Base-by-base conservation (phyloP, 2,113 vertebrate species). In the Prinia subflava region DNA sequence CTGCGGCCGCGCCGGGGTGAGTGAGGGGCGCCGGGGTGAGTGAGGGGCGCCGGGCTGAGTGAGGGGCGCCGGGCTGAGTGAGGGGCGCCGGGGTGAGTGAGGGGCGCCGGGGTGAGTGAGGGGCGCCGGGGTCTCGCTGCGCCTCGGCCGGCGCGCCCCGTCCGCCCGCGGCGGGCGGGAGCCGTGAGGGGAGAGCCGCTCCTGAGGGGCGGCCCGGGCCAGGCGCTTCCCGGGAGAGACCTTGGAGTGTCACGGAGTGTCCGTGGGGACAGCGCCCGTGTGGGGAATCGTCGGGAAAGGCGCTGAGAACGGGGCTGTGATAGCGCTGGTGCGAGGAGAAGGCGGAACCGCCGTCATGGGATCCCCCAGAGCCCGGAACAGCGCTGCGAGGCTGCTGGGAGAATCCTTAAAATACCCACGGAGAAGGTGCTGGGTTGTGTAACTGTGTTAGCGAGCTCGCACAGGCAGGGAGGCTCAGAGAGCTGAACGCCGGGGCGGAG, bases 1-100 rank as follows among this genome's bases (percentile, higher is more conserved):
- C 96, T 59, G 97, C 88, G 71, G 87, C 74, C 8, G 95, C 9
- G 3, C 15, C 44, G 7, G 97, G 97, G 98, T n/a, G n/a, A n/a
- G n/a, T n/a, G n/a, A n/a, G n/a, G n/a, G n/a, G n/a, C n/a, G n/a
- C n/a, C n/a, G n/a, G n/a, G n/a, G n/a, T n/a, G n/a, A n/a, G n/a
- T n/a, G n/a, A n/a, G n/a, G n/a, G n/a, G n/a, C n/a, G n/a, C n/a
- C n/a, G n/a, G n/a, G n/a, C n/a, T n/a, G n/a, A n/a, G n/a, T n/a
- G n/a, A n/a, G n/a, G n/a, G n/a, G n/a, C n/a, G n/a, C n/a, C n/a
- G n/a, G n/a, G n/a, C n/a, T n/a, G n/a, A n/a, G n/a, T n/a, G n/a
- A n/a, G n/a, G n/a, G n/a, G n/a, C n/a, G n/a, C n/a, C n/a, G n/a
- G n/a, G n/a, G n/a, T n/a, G n/a, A n/a, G n/a, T n/a, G n/a, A n/a